Conservation (phyloP, 2,888 invertebrate species). For the Hyppa rectilinea region DNA sequence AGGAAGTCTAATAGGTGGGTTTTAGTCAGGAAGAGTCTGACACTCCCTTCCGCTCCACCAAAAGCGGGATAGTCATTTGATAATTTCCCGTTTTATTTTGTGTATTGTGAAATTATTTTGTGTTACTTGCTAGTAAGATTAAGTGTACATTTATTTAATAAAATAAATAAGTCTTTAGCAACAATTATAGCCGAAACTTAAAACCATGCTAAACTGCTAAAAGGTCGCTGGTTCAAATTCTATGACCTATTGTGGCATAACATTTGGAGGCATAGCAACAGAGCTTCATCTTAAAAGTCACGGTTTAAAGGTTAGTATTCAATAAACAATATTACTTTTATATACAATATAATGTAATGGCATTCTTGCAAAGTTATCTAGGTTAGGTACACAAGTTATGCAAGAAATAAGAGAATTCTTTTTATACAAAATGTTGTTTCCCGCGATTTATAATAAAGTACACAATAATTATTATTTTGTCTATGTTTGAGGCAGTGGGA, state of each 20-base stretch:
- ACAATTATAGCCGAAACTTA: background rate
- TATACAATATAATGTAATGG: constrained; percentile 2
- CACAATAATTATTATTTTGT: background rate
- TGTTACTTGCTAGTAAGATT: no score
- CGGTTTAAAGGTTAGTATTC: constrained; percentile 42
- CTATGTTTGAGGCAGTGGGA: background rate
- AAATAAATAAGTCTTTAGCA: background rate
- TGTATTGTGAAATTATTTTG: no score
- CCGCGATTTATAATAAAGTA: constrained; percentile 9
- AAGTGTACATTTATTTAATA: background rate
- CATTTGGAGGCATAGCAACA: constrained; percentile 40
- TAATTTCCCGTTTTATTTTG: background rate
- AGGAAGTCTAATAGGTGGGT: no score
- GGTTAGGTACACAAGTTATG: constrained; percentile 45
- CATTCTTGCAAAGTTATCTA: constrained; percentile 31
- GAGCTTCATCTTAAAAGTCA: constrained; percentile 31
- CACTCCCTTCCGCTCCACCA: no score
- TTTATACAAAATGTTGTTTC: background rate
- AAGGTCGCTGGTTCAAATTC: constrained; percentile 35
- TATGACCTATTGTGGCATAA: constrained; percentile 45
- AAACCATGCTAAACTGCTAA: background rate
- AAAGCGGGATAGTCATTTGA: no score
- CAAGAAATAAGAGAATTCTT: constrained; percentile 38
- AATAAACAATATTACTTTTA: constrained; percentile 23
- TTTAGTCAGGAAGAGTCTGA: no score